Evolutionary conservation across 2,113 vertebrate genomes (phyloP), one percentile per base, ranked within the genome.

Genomic region (Macquaria ambigua): DNA sequence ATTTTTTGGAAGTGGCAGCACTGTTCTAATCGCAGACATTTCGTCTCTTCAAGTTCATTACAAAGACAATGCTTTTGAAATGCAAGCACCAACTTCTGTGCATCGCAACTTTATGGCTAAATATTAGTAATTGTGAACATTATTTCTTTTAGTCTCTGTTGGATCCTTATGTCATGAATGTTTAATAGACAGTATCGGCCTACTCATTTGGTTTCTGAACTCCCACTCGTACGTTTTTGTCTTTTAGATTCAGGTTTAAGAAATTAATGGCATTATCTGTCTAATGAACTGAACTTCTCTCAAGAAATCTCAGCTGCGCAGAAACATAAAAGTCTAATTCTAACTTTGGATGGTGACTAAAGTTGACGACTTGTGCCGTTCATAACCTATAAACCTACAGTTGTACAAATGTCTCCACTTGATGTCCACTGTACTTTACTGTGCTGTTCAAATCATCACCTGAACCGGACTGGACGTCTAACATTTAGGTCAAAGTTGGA

Each of bases 1-100:
- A 89, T 93, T 93, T 92, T 94, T 93, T 93, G 93, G 91, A 94
- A 93, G 90, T 94, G 94, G 92, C 93, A 94, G 94, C 93, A 93
- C 89, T 94, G 93, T 94, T 93, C 70, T 81, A 75, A 92, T 85
- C 46, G 67, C 86, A 93, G 91, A 89, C 85, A 69, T 94, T 87
- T 87, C 88, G 90, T 87, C 89, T 91, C 86, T 86, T 85, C 73
- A 74, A 82, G 77, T 87, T 85, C 87, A 87, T 82, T 85, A 74
- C 69, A 86, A 90, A 91, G 88, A 92, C 80, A 74, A 92, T 79
- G 85, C 86, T 87, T 90, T 89, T 86, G 48, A 91, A 92, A 86
- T 86, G 79, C 84, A 86, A 89, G 69, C 87, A 82, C 67, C 84
- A 16, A 31, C 61, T 66, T 83, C 81, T 79, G 77, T 84, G 79